Evolutionary conservation across 1,140 invertebrate species (phyloP), one percentile per base, ranked within the genome.

Genomic region (Sarcophaga bullata): DNA sequence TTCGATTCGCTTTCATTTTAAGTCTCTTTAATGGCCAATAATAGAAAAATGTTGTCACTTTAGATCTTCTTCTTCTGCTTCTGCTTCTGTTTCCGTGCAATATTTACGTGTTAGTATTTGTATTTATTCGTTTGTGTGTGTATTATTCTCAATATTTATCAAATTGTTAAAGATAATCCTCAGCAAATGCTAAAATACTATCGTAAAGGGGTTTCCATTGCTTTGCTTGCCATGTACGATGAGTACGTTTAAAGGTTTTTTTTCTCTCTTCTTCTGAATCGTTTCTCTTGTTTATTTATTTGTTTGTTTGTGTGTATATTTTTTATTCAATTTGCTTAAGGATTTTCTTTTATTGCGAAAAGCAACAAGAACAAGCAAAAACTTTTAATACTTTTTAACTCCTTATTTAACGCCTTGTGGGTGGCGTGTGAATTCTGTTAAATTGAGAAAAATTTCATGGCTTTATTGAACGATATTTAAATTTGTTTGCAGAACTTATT

Each of bases 11-110:
- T 58, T 58, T 58, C 13, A 0, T 58, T 58, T 62, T 58, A 89
- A 89, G 88, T 89, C 88, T 85, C 85, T 89, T 89, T 89, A 89
- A 89, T 89, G 87, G 88, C 88, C 88, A 89, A 89, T 89, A 89
- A 89, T 89, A 89, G 88, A 87, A 89, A 89, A 89, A 89, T 89
- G 88, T 89, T 89, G 88, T 89, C 87, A 89, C 88, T 87, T 88
- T 86, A 87, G 87, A 85, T 62, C 58, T 80, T 82, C 62, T 81
- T 50, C 11, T 72, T 19, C 8, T 72, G n/a, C n/a, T n/a, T n/a
- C n/a, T 25, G 62, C 19, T 76, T 5, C 73, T 76, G 6, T 1
- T 62, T 37, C 25, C 9, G 58, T 13, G 4, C 19, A 19, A 25
- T 25, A 8, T 17, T 25, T 72, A 11, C 62, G 17, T n/a, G 37